Evolutionary conservation across 2,888 invertebrate genomes (phyloP).

Genomic region (Drepana falcataria): DNA sequence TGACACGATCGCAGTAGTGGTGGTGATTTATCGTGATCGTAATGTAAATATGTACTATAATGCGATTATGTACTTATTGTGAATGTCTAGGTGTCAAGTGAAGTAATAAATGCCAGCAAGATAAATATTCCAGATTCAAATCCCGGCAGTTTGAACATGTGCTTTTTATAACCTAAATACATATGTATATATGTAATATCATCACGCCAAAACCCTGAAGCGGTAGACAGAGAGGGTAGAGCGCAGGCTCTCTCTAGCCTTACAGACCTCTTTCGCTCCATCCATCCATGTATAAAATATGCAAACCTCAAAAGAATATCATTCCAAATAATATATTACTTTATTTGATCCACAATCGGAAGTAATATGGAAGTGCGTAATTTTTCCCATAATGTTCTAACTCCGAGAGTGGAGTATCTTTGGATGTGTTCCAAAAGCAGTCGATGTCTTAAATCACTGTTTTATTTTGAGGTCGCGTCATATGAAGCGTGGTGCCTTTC

Average conservation of each 20-base stretch:
- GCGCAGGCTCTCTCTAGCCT: no score
- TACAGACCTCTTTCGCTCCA: no score
- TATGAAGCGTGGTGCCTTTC: not conserved
- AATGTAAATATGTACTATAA: slow-evolving; percentile 22
- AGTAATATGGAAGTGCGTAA: not conserved
- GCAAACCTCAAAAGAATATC: not conserved
- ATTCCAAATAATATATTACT: not conserved
- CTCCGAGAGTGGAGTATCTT: not conserved
- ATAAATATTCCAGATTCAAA: no score
- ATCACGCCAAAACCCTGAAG: no score
- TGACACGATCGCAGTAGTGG: slow-evolving; percentile 6
- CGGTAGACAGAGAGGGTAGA: no score
- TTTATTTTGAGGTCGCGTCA: not conserved
- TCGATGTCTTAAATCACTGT: not conserved
- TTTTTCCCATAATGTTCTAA: not conserved
- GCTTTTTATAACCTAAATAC: no score
- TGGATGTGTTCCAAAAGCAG: not conserved
- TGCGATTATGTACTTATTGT: not conserved
- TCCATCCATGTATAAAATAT: no score
- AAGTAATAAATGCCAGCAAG: no score
- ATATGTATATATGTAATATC: no score
- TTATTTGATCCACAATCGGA: not conserved
- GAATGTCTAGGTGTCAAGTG: no score
- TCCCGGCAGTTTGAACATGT: no score
- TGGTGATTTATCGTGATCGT: slow-evolving; percentile 31